phyloP scores from a whole-genome alignment of 2,888 invertebrate genomes.

The Heliconius sara region DNA sequence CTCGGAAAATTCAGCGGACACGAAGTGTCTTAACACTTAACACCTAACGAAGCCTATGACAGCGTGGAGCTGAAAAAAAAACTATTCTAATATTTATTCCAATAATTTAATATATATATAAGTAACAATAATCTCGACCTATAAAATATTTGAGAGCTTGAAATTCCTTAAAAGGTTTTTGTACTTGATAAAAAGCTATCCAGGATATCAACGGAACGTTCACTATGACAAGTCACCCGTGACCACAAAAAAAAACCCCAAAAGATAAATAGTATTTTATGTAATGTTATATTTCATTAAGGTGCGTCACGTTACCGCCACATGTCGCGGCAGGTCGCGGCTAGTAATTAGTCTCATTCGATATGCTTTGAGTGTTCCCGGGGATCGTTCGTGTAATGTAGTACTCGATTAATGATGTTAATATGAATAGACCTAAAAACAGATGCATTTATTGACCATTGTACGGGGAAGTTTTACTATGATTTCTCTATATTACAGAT shows the following conservation, averaged over 20 bases:
- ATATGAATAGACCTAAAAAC: slow-evolving; percentile 34
- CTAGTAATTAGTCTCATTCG: slow-evolving; percentile 77
- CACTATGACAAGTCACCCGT: slow-evolving; percentile 31
- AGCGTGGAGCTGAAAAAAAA: no score
- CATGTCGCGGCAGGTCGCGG: slow-evolving; percentile 69
- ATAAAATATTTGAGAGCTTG: background rate
- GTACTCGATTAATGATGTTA: slow-evolving; percentile 43
- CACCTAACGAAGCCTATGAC: no score
- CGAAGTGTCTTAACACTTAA: background rate
- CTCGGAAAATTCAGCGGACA: no score
- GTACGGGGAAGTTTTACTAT: background rate
- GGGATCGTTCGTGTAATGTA: slow-evolving; percentile 49
- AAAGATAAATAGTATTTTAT: slow-evolving; percentile 42
- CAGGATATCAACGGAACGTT: slow-evolving; percentile 41
- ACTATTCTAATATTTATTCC: background rate
- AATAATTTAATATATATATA: background rate
- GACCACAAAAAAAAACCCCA: slow-evolving; percentile 31
- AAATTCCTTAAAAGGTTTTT: slow-evolving; percentile 18
- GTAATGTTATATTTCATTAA: slow-evolving; percentile 45
- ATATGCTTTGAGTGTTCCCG: slow-evolving; percentile 70
- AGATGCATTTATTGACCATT: slow-evolving; percentile 19
- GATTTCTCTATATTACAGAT: no score
- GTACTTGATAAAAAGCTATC: slow-evolving; percentile 47
- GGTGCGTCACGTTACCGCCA: slow-evolving; percentile 56
- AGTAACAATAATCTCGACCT: background rate